Evolutionary conservation across 1,140 invertebrate species (phyloP).

Genomic region (Nymphalis io): DNA sequence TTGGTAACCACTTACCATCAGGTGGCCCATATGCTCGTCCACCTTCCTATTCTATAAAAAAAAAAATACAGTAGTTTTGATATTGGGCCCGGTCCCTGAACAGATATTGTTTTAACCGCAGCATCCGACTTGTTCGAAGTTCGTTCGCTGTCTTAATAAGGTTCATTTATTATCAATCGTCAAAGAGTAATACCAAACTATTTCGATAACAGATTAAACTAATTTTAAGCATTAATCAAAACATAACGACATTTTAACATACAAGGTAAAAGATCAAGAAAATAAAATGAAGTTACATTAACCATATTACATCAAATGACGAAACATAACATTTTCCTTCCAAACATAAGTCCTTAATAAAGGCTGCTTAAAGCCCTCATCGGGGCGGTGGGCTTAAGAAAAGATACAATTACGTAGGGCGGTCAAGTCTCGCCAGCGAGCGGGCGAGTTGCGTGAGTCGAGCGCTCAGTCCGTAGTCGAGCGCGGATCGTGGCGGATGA

Average conservation of each 20-base stretch:
- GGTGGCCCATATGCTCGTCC: too few species aligned
- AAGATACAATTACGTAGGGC: slow-evolving; percentile 19
- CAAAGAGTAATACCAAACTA: too few species aligned
- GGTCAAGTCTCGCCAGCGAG: slow-evolving; percentile 2
- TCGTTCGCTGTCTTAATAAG: too few species aligned
- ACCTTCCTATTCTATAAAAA: too few species aligned
- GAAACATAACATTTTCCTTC: slow-evolving; percentile 5
- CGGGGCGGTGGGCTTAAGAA: slow-evolving; percentile 11
- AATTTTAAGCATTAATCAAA: background rate
- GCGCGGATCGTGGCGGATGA: slow-evolving; percentile 15
- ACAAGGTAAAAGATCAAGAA: background rate
- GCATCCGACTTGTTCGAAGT: too few species aligned
- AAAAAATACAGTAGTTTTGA: too few species aligned
- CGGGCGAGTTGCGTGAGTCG: background rate
- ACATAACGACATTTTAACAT: background rate
- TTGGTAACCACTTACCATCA: too few species aligned
- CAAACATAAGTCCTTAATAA: slow-evolving; percentile 23
- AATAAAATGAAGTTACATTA: background rate
- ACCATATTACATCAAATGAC: background rate
- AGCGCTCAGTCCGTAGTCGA: slow-evolving; percentile 19
- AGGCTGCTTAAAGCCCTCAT: slow-evolving; percentile 16
- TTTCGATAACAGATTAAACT: too few species aligned
- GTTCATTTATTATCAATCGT: too few species aligned
- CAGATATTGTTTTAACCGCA: too few species aligned
- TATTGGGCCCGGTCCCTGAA: too few species aligned